Evolutionary conservation across 2,113 vertebrate genomes (phyloP).

Genomic region (Percopsis transmontana): DNA sequence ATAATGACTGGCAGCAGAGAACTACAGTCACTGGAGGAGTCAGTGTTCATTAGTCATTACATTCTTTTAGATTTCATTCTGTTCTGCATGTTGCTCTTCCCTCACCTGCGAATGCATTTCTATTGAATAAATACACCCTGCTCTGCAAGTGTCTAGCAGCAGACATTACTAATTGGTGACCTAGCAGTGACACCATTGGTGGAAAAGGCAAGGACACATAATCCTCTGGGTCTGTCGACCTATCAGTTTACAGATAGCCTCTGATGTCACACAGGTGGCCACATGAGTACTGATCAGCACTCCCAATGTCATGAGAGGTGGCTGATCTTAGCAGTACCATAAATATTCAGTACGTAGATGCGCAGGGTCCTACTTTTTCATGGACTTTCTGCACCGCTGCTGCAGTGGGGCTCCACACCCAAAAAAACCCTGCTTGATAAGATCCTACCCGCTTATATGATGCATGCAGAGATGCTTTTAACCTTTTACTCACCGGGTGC

Average conservation of each 20-base stretch:
- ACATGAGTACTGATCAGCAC: constrained; percentile 35
- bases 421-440: neutral
- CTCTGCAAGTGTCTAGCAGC: constrained; percentile 8
- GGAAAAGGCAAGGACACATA: constrained; percentile 30
- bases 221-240: constrained; percentile 33
- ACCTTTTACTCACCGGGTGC: neutral
- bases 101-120: neutral
- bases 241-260: constrained; percentile 44
- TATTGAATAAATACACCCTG: constrained; percentile 3
- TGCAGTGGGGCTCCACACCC: neutral
- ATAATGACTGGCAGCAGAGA: constrained; percentile 14
- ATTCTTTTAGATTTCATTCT: constrained; percentile 8
- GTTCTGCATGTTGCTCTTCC: neutral
- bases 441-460: neutral
- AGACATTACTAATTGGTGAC: constrained; percentile 27
- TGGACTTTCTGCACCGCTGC: constrained; percentile 2
- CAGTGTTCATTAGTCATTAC: constrained; percentile 11
- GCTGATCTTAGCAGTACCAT: constrained; percentile 17
- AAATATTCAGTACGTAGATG: constrained; percentile 31
- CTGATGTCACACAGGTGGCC: constrained; percentile 50
- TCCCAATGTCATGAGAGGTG: constrained; percentile 11
- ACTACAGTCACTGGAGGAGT: neutral
- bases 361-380: constrained; percentile 4
- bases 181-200: constrained; percentile 32
- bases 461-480: neutral